phyloP scores from a whole-genome alignment of 2,797 vertebrate species.

The Podarcis lilfordi region DNA sequence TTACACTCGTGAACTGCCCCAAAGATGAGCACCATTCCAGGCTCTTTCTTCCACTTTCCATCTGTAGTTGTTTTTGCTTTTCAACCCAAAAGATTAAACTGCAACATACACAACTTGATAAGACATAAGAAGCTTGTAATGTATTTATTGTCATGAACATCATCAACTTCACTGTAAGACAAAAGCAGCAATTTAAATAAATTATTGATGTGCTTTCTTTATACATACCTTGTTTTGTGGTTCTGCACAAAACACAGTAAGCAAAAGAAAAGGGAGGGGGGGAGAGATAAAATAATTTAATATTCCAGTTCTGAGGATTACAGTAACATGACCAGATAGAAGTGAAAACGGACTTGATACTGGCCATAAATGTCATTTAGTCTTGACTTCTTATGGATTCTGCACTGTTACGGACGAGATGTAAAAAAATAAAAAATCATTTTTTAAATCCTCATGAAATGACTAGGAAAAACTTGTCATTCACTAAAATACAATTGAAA shows the following conservation, averaged over 20 bases:
- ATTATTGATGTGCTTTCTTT: background rate
- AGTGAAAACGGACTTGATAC: background rate
- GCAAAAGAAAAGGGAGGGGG: background rate
- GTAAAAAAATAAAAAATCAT: background rate
- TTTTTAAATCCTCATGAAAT: background rate
- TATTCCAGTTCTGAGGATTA: background rate
- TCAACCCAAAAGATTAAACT: background rate
- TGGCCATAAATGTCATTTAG: background rate
- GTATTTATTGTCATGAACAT: background rate
- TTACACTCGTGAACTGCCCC: background rate
- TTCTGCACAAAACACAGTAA: background rate
- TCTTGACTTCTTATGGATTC: background rate
- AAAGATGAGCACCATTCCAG: background rate
- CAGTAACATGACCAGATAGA: background rate
- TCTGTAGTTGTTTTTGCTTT: background rate
- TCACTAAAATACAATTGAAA: constrained; percentile 11
- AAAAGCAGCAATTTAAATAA: constrained; percentile 6
- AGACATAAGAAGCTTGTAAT: background rate
- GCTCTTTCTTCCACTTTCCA: background rate
- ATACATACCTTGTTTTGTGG: background rate
- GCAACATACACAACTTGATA: background rate
- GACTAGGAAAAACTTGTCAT: background rate
- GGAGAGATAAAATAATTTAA: background rate
- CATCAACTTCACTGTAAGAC: background rate
- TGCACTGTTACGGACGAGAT: background rate